Base-by-base conservation (phyloP, 2,113 vertebrate genomes). In the Peromyscus leucopus region DNA sequence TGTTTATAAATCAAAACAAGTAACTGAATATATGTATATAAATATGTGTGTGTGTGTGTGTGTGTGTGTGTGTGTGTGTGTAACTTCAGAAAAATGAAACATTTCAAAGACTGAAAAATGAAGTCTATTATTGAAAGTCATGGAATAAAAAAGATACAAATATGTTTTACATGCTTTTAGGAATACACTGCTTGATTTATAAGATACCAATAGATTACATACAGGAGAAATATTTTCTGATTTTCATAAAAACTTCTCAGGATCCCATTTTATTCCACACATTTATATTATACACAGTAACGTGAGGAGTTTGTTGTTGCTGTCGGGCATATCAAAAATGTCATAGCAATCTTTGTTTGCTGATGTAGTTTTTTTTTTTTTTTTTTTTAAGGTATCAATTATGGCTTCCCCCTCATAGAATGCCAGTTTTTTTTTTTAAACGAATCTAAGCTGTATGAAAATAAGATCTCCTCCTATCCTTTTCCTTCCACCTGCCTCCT, bases 391-490 rank as follows among this genome's bases (percentile, higher is more conserved):
- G 36, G 36, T 72, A 96, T 97, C 98, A 98, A 98, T 98, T 97
- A 97, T 72, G 96, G 92, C 88, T 98, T 97, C 93, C 98, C 96
- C 95, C 98, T 98, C 98, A 89, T 98, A 82, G 97, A 79, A 95
- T 98, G 98, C 98, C 98, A 98, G 98, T 94, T 97, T 24, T 63
- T 28, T 82, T 85, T 74, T 89, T 98, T 69, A 98, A 96, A 94
- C 98, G 98, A 97, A 98, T 98, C 96, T 97, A 98, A 97, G 79
- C 97, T 91, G 91, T 91, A 94, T 90, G 98, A 98, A 98, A 98
- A 98, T 82, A 84, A 80, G 83, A 78, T 36, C 80, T 93, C 72
- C 83, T 83, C 5, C 71, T 94, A 96, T 95, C 74, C 92, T 15
- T 36, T 78, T 71, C 72, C 42, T 57, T 96, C 84, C 15, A 28